Percentiles rank a stretch among this genome's conserved stretches.
Conservation (phyloP, 1,140 invertebrate species). For the Anthonomus grandis region DNA sequence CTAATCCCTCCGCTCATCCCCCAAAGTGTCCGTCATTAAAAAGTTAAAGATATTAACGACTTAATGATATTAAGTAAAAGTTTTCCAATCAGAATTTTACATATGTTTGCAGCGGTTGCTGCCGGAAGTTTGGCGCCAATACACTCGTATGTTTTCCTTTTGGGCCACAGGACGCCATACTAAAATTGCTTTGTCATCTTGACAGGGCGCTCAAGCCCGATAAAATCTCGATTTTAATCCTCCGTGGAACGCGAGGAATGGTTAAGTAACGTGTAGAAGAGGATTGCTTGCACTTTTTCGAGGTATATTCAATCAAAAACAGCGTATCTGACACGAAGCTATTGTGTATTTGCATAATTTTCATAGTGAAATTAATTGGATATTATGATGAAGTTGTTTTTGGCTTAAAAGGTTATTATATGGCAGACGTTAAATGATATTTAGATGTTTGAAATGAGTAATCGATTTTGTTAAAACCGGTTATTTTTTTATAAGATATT, state of each 20-base stretch:
- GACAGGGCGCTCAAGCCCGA: slow-evolving; percentile 14
- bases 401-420: neutral
- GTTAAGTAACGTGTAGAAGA: slow-evolving; percentile 9
- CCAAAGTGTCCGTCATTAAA: too few relatives aligned
- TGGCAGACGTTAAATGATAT: too few relatives aligned
- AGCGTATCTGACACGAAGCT: slow-evolving; percentile 17
- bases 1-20: too few relatives aligned
- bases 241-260: slow-evolving; percentile 11
- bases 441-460: too few relatives aligned
- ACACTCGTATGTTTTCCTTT: slow-evolving; percentile 13
- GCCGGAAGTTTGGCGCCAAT: slow-evolving; percentile 15
- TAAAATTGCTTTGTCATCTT: slow-evolving; percentile 15
- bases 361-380: slow-evolving; percentile 19
- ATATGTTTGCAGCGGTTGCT: neutral
- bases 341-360: slow-evolving; percentile 19
- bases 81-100: neutral
- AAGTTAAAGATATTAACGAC: too few relatives aligned
- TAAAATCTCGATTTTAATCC: slow-evolving; percentile 26
- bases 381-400: slow-evolving; percentile 17
- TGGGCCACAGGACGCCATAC: slow-evolving; percentile 1
- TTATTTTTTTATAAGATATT: too few relatives aligned
- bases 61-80: neutral
- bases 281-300: slow-evolving; percentile 24
- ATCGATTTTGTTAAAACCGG: too few relatives aligned
- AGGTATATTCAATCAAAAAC: slow-evolving; percentile 26